Percentiles rank a stretch among this genome's conserved stretches.
Conservation (phyloP, 2,797 vertebrate genomes). For the Betta splendens region DNA sequence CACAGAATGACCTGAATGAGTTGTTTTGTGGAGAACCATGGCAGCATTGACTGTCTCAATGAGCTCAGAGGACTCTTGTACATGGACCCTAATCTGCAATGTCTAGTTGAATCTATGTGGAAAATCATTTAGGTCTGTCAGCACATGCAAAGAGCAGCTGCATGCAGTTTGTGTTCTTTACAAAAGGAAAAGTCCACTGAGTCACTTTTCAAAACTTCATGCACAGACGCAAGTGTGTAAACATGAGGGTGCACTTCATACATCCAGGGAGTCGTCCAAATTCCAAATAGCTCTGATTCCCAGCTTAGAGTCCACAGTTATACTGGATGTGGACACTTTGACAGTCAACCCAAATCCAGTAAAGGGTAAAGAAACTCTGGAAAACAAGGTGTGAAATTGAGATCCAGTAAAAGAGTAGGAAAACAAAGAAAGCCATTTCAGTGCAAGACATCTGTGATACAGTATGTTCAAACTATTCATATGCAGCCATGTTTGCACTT, state of each 20-base stretch:
- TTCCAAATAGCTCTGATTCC: slow-evolving; percentile 85
- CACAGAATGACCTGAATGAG: too few relatives aligned
- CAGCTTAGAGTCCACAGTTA: slow-evolving; percentile 78
- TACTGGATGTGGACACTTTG: slow-evolving; percentile 68
- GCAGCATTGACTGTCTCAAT: too few relatives aligned
- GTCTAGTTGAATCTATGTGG: too few relatives aligned
- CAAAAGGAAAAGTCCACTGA: neutral
- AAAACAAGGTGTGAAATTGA: neutral
- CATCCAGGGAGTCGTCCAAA: slow-evolving; percentile 85
- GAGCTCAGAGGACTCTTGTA: too few relatives aligned
- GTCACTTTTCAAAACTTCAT: neutral
- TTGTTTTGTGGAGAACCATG: too few relatives aligned
- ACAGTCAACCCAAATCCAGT: slow-evolving; percentile 71
- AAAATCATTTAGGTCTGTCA: neutral
- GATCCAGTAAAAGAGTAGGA: neutral
- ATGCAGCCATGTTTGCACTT: too few relatives aligned
- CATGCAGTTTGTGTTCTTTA: neutral
- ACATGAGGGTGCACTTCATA: slow-evolving; percentile 56
- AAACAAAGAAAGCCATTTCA: neutral
- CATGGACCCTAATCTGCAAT: too few relatives aligned
- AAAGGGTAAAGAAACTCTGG: slow-evolving; percentile 78
- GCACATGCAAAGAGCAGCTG: neutral
- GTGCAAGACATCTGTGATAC: neutral
- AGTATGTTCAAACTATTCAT: too few relatives aligned
- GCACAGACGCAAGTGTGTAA: neutral